A percentile compares a stretch with the other conserved stretches of the same genome.
These are phyloP conservation scores for Amia ocellicauda DNA, from an alignment of 2,113 vertebrate species.

Conservation along the genomic window DNA sequence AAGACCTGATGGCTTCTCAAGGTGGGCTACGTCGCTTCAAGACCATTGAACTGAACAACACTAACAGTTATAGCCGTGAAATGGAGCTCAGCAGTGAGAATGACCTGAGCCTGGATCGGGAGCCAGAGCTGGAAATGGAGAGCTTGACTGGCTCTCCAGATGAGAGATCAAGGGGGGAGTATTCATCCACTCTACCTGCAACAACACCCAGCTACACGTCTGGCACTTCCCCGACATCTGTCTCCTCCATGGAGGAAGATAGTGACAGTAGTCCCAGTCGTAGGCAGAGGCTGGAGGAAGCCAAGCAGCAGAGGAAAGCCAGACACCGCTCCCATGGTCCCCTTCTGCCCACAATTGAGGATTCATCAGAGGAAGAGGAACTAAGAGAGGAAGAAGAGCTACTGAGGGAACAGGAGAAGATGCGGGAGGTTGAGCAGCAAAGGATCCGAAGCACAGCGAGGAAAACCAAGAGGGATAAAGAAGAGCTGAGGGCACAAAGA, in stretches of 20 bases:
- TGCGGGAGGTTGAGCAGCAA: constrained; percentile 97
- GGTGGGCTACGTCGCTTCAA: constrained; percentile 93
- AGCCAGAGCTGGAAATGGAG: constrained; percentile 97
- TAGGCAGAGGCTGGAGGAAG: constrained; percentile 87
- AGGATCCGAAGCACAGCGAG: constrained; percentile 92
- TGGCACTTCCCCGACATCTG: constrained; percentile 92
- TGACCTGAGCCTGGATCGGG: constrained; percentile 81
- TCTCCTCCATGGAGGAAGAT: constrained; percentile 96
- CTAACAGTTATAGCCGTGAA: constrained; percentile 80
- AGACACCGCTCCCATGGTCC: constrained; percentile 93
- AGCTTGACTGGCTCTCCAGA: constrained; percentile 94
- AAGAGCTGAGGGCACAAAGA: constrained; percentile 92
- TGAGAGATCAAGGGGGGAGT: constrained; percentile 90
- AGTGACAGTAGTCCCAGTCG: constrained; percentile 97
- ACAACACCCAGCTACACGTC: constrained; percentile 96
- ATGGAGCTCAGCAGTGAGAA: constrained; percentile 80
- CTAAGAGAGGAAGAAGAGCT: constrained; percentile 95
- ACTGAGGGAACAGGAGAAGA: constrained; percentile 92
- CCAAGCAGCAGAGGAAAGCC: constrained; percentile 96
- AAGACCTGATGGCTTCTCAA: constrained; percentile 76
- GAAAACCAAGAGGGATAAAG: constrained; percentile 94
- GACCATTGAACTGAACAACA: constrained; percentile 95
- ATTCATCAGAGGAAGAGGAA: constrained; percentile 96
- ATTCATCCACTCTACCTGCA: constrained; percentile 92
- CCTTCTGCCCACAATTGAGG: constrained; percentile 93